These are phyloP conservation scores for Danionella cerebrum DNA, from an alignment of 2,113 vertebrate species.

Conservation along the genomic window DNA sequence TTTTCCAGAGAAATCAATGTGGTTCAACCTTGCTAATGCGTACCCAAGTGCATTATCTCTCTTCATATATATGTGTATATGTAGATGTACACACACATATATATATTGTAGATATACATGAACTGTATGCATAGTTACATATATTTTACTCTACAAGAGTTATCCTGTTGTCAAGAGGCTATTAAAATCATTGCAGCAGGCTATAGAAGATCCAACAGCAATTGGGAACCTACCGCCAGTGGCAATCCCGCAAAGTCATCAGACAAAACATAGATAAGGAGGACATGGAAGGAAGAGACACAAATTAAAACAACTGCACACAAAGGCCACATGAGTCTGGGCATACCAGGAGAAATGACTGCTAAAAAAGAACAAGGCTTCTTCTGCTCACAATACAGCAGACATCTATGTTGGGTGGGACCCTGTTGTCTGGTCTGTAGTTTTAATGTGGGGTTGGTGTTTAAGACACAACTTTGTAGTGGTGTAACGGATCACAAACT, in stretches of 20 bases:
- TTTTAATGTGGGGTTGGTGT: not conserved
- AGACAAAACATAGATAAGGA: slow-evolving; percentile 98
- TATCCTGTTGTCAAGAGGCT: slow-evolving; percentile 77
- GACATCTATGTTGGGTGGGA: not conserved
- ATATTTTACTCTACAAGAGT: slow-evolving; percentile 71
- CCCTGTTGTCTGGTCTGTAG: not conserved
- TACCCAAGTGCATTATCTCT: slow-evolving; percentile 68
- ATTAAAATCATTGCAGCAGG: slow-evolving; percentile 77
- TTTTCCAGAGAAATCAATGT: slow-evolving; percentile 70
- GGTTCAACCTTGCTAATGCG: slow-evolving; percentile 83
- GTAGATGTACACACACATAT: slow-evolving; percentile 59
- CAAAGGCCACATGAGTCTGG: slow-evolving; percentile 69
- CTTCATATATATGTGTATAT: slow-evolving; percentile 69
- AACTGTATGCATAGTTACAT: slow-evolving; percentile 73
- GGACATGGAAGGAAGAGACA: slow-evolving; percentile 99
- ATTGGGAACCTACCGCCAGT: slow-evolving; percentile 97
- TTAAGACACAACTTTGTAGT: no score
- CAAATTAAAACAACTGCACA: slow-evolving; percentile 98
- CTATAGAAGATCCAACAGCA: slow-evolving; percentile 83
- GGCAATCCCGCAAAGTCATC: slow-evolving; percentile 99
- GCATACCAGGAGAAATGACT: slow-evolving; percentile 84
- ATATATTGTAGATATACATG: slow-evolving; percentile 68
- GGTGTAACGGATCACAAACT: no score
- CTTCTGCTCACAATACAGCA: not conserved
- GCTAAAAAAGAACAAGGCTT: slow-evolving; percentile 22